A percentile compares a stretch with the other conserved stretches of the same genome.
Conservation (phyloP, 1,140 invertebrate genomes). For the Brachionus rotundiformis region DNA sequence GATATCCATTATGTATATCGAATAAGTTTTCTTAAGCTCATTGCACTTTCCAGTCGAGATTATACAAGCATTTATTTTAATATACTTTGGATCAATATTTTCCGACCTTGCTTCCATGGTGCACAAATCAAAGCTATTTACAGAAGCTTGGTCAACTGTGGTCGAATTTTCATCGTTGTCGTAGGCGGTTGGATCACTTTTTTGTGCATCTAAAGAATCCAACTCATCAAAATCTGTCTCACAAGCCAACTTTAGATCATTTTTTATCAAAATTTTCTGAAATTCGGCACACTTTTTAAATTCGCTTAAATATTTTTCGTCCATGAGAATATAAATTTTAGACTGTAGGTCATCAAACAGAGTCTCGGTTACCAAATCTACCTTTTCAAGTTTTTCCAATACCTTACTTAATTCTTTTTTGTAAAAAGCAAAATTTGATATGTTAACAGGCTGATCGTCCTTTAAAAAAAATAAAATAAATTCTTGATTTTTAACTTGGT, state of each 20-base stretch:
- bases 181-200: too few relatives aligned
- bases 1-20: conserved; percentile 47
- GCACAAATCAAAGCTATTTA: conserved; percentile 27
- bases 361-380: conserved; percentile 68
- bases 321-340: conserved; percentile 58
- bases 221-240: not conserved
- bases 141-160: conserved; percentile 1
- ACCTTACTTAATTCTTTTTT: conserved; percentile 76
- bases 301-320: conserved; percentile 48
- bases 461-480: conserved; percentile 40
- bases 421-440: conserved; percentile 55
- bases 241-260: not conserved
- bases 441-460: conserved; percentile 54
- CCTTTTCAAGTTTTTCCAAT: conserved; percentile 69
- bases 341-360: conserved; percentile 84
- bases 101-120: not conserved
- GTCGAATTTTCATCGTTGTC: not conserved
- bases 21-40: conserved; percentile 36
- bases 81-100: not conserved
- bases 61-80: conserved; percentile 8
- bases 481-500: conserved; percentile 59
- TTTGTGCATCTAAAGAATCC: not conserved
- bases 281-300: conserved; percentile 23
- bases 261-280: conserved; percentile 25
- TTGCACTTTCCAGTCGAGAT: conserved; percentile 36